phyloP scores from a whole-genome alignment of 2,797 vertebrate species.

The Streptopelia turtur region DNA sequence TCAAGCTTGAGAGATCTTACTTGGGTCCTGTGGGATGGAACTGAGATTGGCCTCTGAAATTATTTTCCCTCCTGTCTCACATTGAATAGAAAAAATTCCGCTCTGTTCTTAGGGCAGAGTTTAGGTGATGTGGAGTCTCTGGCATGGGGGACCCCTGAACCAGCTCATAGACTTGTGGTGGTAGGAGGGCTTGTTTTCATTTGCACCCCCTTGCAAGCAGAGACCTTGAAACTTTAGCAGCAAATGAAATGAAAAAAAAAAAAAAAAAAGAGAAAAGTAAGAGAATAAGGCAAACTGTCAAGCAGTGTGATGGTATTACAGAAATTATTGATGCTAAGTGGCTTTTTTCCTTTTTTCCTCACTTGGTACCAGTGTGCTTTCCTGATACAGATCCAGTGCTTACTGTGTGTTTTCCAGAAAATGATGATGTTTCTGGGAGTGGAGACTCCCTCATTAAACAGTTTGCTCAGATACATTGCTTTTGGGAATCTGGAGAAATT shows the following conservation, averaged over 20 bases:
- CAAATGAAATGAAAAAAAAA: constrained; percentile 21
- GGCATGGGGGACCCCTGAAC: no score
- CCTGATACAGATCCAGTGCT: background rate
- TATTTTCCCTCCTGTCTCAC: background rate
- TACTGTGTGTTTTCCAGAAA: background rate
- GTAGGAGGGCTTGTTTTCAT: background rate
- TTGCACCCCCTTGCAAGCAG: background rate
- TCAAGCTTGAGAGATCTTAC: background rate
- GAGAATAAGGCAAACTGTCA: background rate
- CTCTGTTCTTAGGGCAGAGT: background rate
- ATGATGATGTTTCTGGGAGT: background rate
- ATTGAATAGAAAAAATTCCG: background rate
- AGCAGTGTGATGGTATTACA: background rate
- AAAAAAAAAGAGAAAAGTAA: background rate
- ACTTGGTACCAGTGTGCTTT: background rate
- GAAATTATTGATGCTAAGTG: background rate
- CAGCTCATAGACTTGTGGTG: accelerated
- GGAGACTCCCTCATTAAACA: background rate
- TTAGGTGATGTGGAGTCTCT: background rate
- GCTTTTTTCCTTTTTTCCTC: background rate
- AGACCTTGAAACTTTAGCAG: background rate
- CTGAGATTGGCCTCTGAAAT: background rate
- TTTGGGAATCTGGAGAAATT: background rate
- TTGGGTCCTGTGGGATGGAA: background rate
- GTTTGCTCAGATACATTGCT: background rate